phyloP scores from a whole-genome alignment of 2,888 invertebrate species.

The Chironomus tentans region DNA sequence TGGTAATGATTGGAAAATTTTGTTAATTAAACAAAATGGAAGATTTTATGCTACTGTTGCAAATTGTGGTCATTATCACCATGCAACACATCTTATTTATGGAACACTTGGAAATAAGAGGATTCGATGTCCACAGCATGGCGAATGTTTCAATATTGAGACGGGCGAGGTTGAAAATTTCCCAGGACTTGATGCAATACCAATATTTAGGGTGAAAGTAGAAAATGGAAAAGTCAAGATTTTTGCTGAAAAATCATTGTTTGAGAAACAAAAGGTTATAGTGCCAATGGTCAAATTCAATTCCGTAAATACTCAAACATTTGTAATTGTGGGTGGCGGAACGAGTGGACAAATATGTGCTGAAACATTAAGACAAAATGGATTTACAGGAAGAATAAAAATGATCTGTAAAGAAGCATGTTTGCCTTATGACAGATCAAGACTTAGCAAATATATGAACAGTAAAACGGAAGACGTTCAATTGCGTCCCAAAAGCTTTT shows the following conservation, averaged over 20 bases:
- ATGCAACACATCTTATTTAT: conserved; percentile 72
- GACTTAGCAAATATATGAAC: conserved; percentile 66
- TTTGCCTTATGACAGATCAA: conserved; percentile 87
- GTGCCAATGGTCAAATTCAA: neutral
- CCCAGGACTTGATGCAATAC: conserved; percentile 88
- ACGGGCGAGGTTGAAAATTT: conserved; percentile 97
- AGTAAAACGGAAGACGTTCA: conserved; percentile 59
- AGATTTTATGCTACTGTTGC: conserved; percentile 73
- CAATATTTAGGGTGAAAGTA: conserved; percentile 71
- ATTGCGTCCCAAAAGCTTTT: conserved; percentile 65
- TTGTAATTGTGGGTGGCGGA: conserved; percentile 80
- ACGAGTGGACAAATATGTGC: conserved; percentile 80
- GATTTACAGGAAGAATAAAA: conserved; percentile 68
- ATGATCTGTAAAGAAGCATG: conserved; percentile 70
- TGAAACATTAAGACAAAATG: conserved; percentile 82
- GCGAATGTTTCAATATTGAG: conserved; percentile 82
- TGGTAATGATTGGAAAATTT: conserved; percentile 58
- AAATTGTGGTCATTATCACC: conserved; percentile 79
- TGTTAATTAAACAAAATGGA: conserved; percentile 79
- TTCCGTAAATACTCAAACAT: conserved; percentile 35
- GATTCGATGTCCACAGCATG: conserved; percentile 93
- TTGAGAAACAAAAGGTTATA: conserved; percentile 47
- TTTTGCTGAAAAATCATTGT: conserved; percentile 51
- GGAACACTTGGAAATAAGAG: conserved; percentile 77
- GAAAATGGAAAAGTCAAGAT: conserved; percentile 63